Evolutionary conservation across 2,797 vertebrate genomes (phyloP), one percentile per base, ranked within the genome.

Genomic region (Schizopygopsis pylzovi): DNA sequence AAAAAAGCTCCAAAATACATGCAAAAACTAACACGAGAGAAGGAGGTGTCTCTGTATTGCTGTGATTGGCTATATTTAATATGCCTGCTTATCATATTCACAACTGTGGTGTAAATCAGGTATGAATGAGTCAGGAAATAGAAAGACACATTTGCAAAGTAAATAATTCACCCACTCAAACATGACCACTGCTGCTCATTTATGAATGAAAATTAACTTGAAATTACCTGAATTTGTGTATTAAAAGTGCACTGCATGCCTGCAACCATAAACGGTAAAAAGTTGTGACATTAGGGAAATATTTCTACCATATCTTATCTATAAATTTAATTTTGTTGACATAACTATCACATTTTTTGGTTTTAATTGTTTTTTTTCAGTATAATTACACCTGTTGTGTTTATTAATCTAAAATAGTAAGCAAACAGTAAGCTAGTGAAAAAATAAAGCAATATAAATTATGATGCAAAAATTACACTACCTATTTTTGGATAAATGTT

Each of bases 101-200:
- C 15, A 47, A 28, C 45, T 75, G 45, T 52, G 16, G 16, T 5
- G 16, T 0, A 75, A 75, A 75, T 75, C 7, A 49, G 28, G 28
- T 25, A 18, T 73, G 15, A 28, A 75, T 49, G 72, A 28, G 49
- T 49, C 18, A 54, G 15, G 45, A 49, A 73, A 18, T 49, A 25
- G 16, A 49, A 6, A 49, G 45, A 49, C 72, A 28, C 18, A 33
- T 75, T 76, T 9, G 7, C 18, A 54, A 39, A 4, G 10, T 76
- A 54, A 54, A 76, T 76, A 76, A 54, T 28, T 73, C 12, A 47
- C n/a, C n/a, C n/a, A 47, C 71, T 47, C 13, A n/a, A 39, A n/a
- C 11, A n/a, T 71, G 6, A n/a, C 41, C 41, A 6, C 37, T 72
- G 16, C 45, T 47, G 15, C 43, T 52, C 16, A 75, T 52, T 47